These are phyloP conservation scores for Eledone cirrhosa DNA, from an alignment of 2,888 invertebrate species.

Conservation along the genomic window DNA sequence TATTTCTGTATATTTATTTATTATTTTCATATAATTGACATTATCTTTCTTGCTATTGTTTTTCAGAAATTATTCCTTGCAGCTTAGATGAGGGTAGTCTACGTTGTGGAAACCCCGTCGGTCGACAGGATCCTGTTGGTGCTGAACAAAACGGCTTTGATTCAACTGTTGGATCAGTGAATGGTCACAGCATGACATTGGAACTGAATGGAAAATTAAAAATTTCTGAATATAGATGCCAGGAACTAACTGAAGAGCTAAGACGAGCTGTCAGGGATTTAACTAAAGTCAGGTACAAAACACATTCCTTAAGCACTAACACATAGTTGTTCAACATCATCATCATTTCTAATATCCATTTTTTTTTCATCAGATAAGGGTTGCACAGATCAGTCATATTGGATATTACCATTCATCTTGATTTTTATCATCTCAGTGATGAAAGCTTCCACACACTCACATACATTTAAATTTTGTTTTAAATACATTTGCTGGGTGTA, in stretches of 20 bases:
- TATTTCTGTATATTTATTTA: no score
- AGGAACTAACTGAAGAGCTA: slow-evolving; percentile 42
- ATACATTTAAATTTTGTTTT: no score
- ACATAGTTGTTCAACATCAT: no score
- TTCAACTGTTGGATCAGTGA: background rate
- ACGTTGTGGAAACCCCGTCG: background rate
- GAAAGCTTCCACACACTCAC: no score
- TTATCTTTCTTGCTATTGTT: no score
- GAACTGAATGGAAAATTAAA: slow-evolving; percentile 72
- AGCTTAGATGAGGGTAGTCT: background rate
- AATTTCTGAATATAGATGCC: slow-evolving; percentile 38
- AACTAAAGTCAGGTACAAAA: slow-evolving; percentile 45
- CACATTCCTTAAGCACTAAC: background rate
- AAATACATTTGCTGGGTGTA: no score
- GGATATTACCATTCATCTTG: no score
- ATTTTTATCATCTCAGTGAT: no score
- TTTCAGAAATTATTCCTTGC: no score
- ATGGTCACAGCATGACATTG: slow-evolving; percentile 36
- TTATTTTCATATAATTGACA: slow-evolving; percentile 28
- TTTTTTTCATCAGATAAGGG: no score
- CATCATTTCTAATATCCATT: no score
- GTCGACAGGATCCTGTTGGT: background rate
- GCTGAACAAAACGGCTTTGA: background rate
- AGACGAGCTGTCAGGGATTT: slow-evolving; percentile 46
- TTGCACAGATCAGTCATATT: no score